phyloP scores from a whole-genome alignment of 2,113 vertebrate species.

The Cyanoliseus patagonus region DNA sequence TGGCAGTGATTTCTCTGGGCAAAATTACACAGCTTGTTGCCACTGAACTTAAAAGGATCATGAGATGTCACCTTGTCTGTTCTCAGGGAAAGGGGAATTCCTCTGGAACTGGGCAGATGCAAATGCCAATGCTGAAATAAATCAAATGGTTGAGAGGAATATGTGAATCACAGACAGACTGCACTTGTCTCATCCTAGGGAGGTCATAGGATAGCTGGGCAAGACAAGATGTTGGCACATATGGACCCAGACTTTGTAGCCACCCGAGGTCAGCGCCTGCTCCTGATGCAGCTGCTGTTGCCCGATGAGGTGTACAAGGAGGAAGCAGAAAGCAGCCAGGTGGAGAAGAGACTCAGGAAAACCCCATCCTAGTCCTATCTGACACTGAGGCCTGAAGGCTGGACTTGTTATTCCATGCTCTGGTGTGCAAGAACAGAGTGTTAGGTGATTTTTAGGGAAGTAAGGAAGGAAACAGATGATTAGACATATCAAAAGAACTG shows the following conservation, averaged over 20 bases:
- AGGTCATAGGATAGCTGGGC: neutral
- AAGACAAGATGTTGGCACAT: neutral
- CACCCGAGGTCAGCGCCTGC: constrained; percentile 3
- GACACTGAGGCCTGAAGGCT: neutral
- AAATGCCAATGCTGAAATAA: neutral
- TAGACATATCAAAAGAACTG: neutral
- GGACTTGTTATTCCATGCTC: neutral
- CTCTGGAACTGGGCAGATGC: neutral
- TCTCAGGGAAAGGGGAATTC: neutral
- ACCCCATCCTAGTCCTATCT: neutral
- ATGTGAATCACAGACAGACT: neutral
- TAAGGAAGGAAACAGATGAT: neutral
- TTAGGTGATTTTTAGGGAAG: neutral
- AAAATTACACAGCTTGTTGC: neutral
- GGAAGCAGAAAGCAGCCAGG: neutral
- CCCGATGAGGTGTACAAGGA: neutral
- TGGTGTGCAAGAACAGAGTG: neutral
- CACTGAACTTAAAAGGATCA: neutral
- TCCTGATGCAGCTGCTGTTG: constrained; percentile 3
- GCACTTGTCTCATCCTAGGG: neutral
- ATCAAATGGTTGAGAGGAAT: neutral
- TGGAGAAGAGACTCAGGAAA: neutral
- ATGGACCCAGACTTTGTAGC: neutral
- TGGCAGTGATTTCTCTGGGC: neutral
- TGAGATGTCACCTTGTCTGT: neutral